Percentiles rank a stretch among this genome's conserved stretches.
Conservation (phyloP, 2,888 invertebrate genomes). For the Volucella bombylans region DNA sequence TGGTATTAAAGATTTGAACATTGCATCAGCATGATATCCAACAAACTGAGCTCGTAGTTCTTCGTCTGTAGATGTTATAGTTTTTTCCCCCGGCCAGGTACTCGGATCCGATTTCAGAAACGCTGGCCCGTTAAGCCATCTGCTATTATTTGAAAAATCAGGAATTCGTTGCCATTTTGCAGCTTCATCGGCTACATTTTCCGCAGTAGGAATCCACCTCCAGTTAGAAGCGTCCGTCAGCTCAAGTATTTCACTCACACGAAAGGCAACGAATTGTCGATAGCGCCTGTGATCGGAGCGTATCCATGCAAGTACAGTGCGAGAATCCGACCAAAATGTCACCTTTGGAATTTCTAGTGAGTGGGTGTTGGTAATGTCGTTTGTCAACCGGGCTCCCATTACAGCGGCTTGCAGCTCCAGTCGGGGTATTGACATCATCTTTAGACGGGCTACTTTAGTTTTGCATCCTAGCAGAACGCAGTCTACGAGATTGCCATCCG, state of each 20-base stretch:
- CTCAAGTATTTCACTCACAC: constrained; percentile 9
- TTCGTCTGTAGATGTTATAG: constrained; percentile 6
- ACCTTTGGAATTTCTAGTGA: background rate
- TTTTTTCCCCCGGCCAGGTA: constrained; percentile 11
- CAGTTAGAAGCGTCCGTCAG: background rate
- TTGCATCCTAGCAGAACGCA: constrained; percentile 21
- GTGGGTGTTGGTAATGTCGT: constrained; percentile 1
- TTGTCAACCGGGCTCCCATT: background rate
- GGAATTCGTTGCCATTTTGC: constrained; percentile 33
- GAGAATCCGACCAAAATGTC: constrained; percentile 15
- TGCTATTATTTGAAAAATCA: constrained; percentile 37
- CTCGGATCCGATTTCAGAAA: constrained; percentile 11
- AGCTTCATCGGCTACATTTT: constrained; percentile 51
- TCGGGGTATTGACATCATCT: constrained; percentile 32
- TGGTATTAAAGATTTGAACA: background rate
- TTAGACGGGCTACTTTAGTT: constrained; percentile 25
- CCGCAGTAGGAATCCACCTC: too few relatives aligned
- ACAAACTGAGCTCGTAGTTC: constrained; percentile 28
- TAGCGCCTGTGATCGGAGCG: too few relatives aligned
- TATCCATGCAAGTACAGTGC: background rate
- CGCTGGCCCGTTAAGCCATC: constrained; percentile 27
- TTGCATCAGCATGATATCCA: constrained; percentile 6
- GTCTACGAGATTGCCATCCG: constrained; percentile 19
- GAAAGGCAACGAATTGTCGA: too few relatives aligned
- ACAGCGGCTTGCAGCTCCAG: constrained; percentile 20